Base-by-base conservation (phyloP, 2,888 invertebrate genomes). In the Hydropsyche betteni region DNA sequence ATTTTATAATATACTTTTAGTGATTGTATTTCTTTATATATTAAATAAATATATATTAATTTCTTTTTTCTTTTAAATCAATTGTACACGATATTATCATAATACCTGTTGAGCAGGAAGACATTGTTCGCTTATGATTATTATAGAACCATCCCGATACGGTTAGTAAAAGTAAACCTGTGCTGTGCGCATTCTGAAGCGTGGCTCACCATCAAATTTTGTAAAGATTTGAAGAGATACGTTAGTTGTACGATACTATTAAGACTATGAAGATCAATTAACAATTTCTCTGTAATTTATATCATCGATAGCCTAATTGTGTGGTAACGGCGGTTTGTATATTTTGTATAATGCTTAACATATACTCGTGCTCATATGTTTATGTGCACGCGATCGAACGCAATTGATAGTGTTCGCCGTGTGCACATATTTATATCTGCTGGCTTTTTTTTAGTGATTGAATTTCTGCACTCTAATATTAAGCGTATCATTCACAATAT, bases 301-400 rank as follows among this genome's bases (percentile, higher is more conserved):
- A 64, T 64, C 64, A n/a, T 64, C 10, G 10, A 36, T n/a, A 36
- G 64, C 64, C 36, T 7, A 24, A 24, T 33, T 6, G 16, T 12
- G n/a, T n/a, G 55, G 16, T n/a, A n/a, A 33, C 7, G 61, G 61
- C 61, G 7, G 61, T 24, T 61, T 61, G 61, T 64, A 64, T 36
- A 36, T 64, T 64, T 64, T 64, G 64, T 64, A 33, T 64, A 64
- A 64, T 64, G 64, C 64, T 64, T 36, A 36, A 64, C 34, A 64
- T 36, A 64, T 64, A 64, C 34, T 44, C 44, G 3, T 1, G 10
- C 44, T 10, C 3, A 33, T 36, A 36, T 36, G 33, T 24, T 58
- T 58, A 58, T 58, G 24, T 58, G 24, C 58, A 16, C 24, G 16
- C 24, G 0, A 53, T 10, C 51, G 51, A 51, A 12, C 51, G 53